phyloP scores from a whole-genome alignment of 1,140 invertebrate genomes.

The honey bee (Apis mellifera) region DNA sequence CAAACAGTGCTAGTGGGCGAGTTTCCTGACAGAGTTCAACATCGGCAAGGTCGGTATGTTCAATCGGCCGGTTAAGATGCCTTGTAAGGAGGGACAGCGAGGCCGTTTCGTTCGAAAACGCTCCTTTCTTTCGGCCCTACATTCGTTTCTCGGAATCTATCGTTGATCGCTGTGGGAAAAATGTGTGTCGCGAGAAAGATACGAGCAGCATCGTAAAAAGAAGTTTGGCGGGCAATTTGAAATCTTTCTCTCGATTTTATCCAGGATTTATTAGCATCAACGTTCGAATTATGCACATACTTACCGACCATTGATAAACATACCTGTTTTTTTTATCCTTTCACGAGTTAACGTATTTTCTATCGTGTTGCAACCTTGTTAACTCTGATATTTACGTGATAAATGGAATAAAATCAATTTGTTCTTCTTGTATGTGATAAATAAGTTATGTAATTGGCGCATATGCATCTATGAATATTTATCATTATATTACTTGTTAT shows the following conservation, averaged over 20 bases:
- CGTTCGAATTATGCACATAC: too few species aligned
- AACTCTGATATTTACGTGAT: neutral
- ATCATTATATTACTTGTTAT: too few species aligned
- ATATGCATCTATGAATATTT: too few species aligned
- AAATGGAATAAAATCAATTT: neutral
- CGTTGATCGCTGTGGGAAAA: slow-evolving; percentile 45
- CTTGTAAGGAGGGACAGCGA: slow-evolving; percentile 73
- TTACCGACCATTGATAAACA: neutral
- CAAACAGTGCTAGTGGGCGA: slow-evolving; percentile 34
- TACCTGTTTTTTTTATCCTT: too few species aligned
- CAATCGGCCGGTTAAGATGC: slow-evolving; percentile 62
- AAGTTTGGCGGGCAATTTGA: neutral
- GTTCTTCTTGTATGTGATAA: neutral
- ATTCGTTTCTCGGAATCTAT: slow-evolving; percentile 47
- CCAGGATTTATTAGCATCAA: neutral
- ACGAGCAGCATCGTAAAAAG: slow-evolving; percentile 18
- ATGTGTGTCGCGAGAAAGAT: slow-evolving; percentile 51
- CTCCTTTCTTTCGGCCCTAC: slow-evolving; percentile 67
- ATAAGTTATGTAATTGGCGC: neutral
- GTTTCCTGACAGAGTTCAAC: slow-evolving; percentile 46
- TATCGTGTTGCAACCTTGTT: neutral
- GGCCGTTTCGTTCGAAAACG: slow-evolving; percentile 66
- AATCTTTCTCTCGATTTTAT: slow-evolving; percentile 12
- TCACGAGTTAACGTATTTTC: neutral
- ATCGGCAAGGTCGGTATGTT: slow-evolving; percentile 58